A percentile compares a stretch with the other conserved stretches of the same genome.
These are phyloP conservation scores for Apodemus sylvaticus DNA, from an alignment of 2,113 vertebrate species.

Conservation along the genomic window DNA sequence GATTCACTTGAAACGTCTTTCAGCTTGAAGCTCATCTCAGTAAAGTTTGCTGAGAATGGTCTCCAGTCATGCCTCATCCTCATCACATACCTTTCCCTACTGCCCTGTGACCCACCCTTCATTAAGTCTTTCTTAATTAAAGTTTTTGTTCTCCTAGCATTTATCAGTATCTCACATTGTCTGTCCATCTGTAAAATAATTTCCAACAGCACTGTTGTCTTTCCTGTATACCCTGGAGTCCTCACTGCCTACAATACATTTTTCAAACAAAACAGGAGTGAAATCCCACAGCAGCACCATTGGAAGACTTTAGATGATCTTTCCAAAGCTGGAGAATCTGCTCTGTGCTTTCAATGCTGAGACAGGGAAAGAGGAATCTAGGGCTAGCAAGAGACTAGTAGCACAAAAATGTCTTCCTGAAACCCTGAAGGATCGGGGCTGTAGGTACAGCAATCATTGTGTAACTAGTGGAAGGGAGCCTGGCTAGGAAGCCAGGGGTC, in stretches of 20 bases:
- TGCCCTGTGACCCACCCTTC: background rate
- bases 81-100: background rate
- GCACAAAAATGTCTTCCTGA: background rate
- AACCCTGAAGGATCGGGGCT: rapidly evolving
- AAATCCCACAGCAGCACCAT: background rate
- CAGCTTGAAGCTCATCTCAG: background rate
- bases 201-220: background rate
- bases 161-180: background rate
- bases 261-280: background rate
- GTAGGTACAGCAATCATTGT: rapidly evolving
- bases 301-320: background rate
- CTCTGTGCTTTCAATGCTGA: background rate
- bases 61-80: background rate
- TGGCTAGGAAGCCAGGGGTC: background rate
- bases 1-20: background rate
- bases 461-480: background rate
- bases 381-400: background rate
- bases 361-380: background rate
- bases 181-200: background rate
- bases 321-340: background rate
- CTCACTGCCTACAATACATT: background rate
- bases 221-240: background rate
- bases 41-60: background rate
- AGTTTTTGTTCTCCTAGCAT: background rate
- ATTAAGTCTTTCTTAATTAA: background rate